A percentile compares a stretch with the other conserved stretches of the same genome.
phyloP scores from a whole-genome alignment of 2,888 invertebrate genomes.

The Panzeria rudis region DNA sequence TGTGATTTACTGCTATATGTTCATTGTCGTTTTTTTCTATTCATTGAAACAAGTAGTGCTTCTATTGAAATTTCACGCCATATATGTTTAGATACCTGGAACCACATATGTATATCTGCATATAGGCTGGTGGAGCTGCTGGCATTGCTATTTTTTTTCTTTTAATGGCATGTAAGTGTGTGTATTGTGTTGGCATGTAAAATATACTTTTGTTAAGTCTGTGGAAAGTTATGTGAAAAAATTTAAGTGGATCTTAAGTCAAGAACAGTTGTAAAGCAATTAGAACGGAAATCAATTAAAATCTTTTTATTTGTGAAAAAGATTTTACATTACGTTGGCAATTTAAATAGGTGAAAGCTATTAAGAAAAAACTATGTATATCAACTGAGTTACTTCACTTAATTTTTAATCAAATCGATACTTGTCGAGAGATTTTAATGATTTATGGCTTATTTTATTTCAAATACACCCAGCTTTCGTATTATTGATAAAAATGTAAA shows the following conservation, averaged over 20 bases:
- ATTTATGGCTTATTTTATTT: too few relatives aligned
- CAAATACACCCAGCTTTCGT: too few relatives aligned
- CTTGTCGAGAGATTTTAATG: too few relatives aligned
- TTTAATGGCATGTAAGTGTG: neutral
- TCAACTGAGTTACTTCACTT: too few relatives aligned
- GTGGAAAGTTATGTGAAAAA: neutral
- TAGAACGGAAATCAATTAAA: slow-evolving; percentile 30
- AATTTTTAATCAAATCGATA: too few relatives aligned
- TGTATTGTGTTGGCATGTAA: neutral
- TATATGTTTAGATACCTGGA: slow-evolving; percentile 44
- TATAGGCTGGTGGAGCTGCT: slow-evolving; percentile 16
- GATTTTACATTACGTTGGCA: neutral
- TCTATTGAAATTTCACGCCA: slow-evolving; percentile 47
- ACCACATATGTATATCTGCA: neutral
- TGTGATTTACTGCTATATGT: slow-evolving; percentile 57
- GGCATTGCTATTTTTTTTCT: slow-evolving; percentile 24
- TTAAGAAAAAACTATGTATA: neutral
- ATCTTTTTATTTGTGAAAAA: slow-evolving; percentile 1
- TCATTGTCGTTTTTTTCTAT: slow-evolving; percentile 17
- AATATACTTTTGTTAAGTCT: neutral
- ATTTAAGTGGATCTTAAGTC: slow-evolving; percentile 3
- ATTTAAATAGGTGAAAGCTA: neutral
- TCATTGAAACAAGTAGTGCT: slow-evolving; percentile 44
- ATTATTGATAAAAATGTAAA: too few relatives aligned
- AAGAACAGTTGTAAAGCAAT: slow-evolving; percentile 26